Conservation (phyloP, 2,888 invertebrate genomes). For the Dioctria linearis region DNA sequence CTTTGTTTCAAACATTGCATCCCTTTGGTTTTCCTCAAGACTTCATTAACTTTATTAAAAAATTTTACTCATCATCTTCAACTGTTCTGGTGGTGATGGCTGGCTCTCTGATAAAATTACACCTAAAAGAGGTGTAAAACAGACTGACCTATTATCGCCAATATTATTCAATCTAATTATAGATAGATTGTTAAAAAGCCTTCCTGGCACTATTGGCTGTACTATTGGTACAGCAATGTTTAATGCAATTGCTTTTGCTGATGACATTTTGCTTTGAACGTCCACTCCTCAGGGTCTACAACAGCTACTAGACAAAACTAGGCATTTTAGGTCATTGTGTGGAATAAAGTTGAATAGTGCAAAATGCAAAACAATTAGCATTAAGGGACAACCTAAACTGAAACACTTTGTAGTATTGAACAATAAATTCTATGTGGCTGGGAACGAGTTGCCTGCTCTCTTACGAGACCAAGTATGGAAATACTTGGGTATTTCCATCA, state of each 20-base stretch:
- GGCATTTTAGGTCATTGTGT: background rate
- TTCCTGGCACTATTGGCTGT: background rate
- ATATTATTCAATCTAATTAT: slow-evolving; percentile 3
- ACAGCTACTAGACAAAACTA: background rate
- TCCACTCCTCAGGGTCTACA: slow-evolving; percentile 13
- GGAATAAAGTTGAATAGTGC: background rate
- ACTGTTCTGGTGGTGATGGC: background rate
- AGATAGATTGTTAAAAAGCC: background rate
- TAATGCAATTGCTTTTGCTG: slow-evolving; percentile 14
- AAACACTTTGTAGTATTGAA: background rate
- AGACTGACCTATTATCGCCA: slow-evolving; percentile 9
- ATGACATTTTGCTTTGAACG: background rate
- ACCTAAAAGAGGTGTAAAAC: background rate
- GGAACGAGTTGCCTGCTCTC: background rate
- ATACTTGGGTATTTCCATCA: background rate
- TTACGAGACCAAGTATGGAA: background rate
- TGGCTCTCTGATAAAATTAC: background rate
- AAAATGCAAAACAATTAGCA: slow-evolving; percentile 1
- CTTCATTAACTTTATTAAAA: background rate
- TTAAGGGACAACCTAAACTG: slow-evolving; percentile 11
- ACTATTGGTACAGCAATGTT: background rate
- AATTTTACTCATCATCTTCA: background rate
- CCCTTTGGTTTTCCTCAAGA: background rate
- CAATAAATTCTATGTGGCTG: background rate
- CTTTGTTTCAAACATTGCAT: background rate